These are phyloP conservation scores for Cichlasoma orientale DNA, from an alignment of 2,797 vertebrate genomes.

Conservation along the genomic window DNA sequence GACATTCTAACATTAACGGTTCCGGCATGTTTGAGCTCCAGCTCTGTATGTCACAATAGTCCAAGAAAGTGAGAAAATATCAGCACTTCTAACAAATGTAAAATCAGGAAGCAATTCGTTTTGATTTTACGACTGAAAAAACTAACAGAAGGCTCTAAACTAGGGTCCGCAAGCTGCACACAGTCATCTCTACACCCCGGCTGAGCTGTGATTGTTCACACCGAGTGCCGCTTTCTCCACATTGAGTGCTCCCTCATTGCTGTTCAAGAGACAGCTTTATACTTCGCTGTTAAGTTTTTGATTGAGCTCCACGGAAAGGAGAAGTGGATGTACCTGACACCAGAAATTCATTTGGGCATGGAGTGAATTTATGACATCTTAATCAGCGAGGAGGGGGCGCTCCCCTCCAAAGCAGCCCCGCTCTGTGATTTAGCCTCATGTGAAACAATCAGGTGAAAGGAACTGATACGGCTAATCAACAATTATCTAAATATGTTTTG, in stretches of 20 bases:
- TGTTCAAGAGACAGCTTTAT: conserved; percentile 49
- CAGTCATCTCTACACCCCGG: background rate
- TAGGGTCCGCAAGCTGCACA: background rate
- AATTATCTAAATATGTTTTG: conserved; percentile 31
- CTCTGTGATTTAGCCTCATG: conserved; percentile 39
- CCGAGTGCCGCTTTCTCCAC: background rate
- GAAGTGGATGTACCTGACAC: conserved; percentile 35
- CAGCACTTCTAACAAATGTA: background rate
- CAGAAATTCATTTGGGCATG: conserved; percentile 41
- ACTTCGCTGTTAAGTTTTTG: conserved; percentile 17
- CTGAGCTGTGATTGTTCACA: conserved; percentile 1
- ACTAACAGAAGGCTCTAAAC: background rate
- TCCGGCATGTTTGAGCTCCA: background rate
- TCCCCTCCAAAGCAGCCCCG: conserved; percentile 5
- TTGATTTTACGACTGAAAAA: background rate
- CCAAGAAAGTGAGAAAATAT: background rate
- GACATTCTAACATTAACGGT: no score
- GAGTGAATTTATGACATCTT: conserved; percentile 48
- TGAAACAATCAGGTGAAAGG: conserved; percentile 25
- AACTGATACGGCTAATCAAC: conserved; percentile 15
- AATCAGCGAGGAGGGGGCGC: conserved; percentile 31
- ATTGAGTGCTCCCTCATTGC: conserved; percentile 6
- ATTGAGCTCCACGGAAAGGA: conserved; percentile 39
- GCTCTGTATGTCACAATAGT: background rate
- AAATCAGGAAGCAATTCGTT: background rate